phyloP scores from a whole-genome alignment of 2,113 vertebrate genomes.

The Archilochus colubris region DNA sequence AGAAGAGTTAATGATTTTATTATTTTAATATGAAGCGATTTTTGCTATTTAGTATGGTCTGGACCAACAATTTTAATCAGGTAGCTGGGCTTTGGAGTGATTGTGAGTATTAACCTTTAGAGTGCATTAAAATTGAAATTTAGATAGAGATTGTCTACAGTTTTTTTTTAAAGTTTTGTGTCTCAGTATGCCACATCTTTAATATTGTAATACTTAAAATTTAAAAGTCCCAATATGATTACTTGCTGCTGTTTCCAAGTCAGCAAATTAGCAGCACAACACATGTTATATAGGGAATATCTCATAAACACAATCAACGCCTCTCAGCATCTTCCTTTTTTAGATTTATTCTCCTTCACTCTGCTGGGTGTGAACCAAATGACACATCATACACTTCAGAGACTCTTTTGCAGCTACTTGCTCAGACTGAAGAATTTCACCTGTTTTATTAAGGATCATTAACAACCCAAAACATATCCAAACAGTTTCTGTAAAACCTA shows the following conservation, averaged over 20 bases:
- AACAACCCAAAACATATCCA: constrained; percentile 5
- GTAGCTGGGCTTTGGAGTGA: neutral
- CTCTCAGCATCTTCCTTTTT: neutral
- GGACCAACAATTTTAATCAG: constrained; percentile 1
- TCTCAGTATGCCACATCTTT: neutral
- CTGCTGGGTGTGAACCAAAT: neutral
- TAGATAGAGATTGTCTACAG: neutral
- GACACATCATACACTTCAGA: constrained; percentile 32
- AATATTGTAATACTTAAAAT: constrained; percentile 21
- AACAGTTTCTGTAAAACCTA: neutral
- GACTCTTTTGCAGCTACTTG: constrained; percentile 25
- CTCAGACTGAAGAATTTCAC: constrained; percentile 25
- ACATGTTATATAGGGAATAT: neutral
- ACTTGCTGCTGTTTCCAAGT: neutral
- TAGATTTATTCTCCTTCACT: constrained; percentile 25
- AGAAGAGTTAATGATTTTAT: neutral
- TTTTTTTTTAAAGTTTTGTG: neutral
- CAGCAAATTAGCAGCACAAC: constrained; percentile 44
- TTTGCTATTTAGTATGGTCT: neutral
- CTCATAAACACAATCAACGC: constrained; percentile 26
- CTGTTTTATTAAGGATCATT: constrained; percentile 27
- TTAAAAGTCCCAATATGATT: constrained; percentile 1
- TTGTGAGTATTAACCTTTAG: neutral
- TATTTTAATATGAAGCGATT: neutral
- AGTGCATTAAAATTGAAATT: neutral